Percentiles rank a stretch among this genome's conserved stretches.
Evolutionary conservation across 2,797 vertebrate genomes (phyloP).

Genomic region (Rousettus madagascariensis): DNA sequence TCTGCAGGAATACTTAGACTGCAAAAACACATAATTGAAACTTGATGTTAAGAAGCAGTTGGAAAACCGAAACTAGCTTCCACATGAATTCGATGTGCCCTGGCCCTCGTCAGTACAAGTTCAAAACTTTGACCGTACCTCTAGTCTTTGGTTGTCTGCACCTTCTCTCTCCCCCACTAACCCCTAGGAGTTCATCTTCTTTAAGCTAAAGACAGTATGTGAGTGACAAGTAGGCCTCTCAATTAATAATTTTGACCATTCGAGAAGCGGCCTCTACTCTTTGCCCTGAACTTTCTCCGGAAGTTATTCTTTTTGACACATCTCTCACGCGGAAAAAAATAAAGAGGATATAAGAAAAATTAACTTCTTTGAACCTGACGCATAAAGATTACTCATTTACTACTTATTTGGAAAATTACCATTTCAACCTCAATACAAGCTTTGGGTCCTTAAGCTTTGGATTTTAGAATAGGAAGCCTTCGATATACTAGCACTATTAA

Average conservation of each 20-base stretch:
- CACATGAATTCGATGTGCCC: not conserved
- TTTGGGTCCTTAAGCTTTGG: not conserved
- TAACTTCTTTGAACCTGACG: not conserved
- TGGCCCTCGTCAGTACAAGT: not conserved
- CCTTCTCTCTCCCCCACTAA: accelerated
- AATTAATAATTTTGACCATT: not conserved
- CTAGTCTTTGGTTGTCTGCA: not conserved
- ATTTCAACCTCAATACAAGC: not conserved
- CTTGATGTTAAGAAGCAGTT: not conserved
- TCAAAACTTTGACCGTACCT: not conserved
- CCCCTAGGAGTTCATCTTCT: not conserved
- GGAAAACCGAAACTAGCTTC: not conserved
- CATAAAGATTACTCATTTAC: not conserved
- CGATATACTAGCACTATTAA: not conserved
- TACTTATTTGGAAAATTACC: not conserved
- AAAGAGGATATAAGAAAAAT: conserved; percentile 8
- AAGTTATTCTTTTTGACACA: not conserved
- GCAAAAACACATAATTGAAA: not conserved
- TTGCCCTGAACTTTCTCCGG: not conserved
- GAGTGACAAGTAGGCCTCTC: not conserved
- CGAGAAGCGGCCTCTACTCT: not conserved
- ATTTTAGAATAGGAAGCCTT: not conserved
- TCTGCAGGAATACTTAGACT: not conserved
- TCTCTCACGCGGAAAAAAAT: not conserved
- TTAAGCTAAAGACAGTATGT: not conserved